phyloP scores from a whole-genome alignment of 2,888 invertebrate species.

The Mamestra brassicae region DNA sequence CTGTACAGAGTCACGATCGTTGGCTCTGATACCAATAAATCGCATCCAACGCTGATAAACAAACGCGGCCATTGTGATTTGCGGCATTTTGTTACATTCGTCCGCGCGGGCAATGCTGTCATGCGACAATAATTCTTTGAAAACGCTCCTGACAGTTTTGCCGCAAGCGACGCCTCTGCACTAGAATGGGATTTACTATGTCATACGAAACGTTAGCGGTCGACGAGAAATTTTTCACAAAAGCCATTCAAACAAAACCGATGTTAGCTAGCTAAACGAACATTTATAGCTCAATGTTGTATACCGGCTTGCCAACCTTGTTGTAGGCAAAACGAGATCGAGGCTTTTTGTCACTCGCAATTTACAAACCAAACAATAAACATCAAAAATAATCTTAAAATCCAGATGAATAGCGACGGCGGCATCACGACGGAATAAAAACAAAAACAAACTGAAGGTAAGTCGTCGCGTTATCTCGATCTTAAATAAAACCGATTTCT shows the following conservation, averaged over 20 bases:
- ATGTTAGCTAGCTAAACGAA: conserved; percentile 60
- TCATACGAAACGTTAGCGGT: conserved; percentile 77
- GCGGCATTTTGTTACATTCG: conserved; percentile 76
- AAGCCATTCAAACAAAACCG: conserved; percentile 67
- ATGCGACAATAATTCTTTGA: conserved; percentile 84
- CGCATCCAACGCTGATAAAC: conserved; percentile 68
- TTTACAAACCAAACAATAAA: conserved; percentile 79
- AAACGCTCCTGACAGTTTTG: conserved; percentile 81
- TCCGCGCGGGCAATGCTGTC: conserved; percentile 74
- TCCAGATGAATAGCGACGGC: conserved; percentile 78
- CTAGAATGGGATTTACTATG: conserved; percentile 81
- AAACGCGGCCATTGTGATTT: conserved; percentile 76
- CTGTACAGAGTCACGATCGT: conserved; percentile 69
- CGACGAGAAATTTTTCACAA: conserved; percentile 71
- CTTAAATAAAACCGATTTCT: conserved; percentile 73
- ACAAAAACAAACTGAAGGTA: conserved; percentile 76
- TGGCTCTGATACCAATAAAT: conserved; percentile 68
- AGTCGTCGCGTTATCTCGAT: conserved; percentile 71
- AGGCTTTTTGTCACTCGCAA: conserved; percentile 72
- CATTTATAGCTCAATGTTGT: conserved; percentile 60
- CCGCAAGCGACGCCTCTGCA: conserved; percentile 72
- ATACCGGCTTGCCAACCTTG: conserved; percentile 49
- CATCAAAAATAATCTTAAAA: conserved; percentile 80
- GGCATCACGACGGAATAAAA: conserved; percentile 71
- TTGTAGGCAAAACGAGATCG: conserved; percentile 62